Base-by-base conservation (phyloP, 92 coral and sea anemone genomes). In the Palythoa caribaeorum region DNA sequence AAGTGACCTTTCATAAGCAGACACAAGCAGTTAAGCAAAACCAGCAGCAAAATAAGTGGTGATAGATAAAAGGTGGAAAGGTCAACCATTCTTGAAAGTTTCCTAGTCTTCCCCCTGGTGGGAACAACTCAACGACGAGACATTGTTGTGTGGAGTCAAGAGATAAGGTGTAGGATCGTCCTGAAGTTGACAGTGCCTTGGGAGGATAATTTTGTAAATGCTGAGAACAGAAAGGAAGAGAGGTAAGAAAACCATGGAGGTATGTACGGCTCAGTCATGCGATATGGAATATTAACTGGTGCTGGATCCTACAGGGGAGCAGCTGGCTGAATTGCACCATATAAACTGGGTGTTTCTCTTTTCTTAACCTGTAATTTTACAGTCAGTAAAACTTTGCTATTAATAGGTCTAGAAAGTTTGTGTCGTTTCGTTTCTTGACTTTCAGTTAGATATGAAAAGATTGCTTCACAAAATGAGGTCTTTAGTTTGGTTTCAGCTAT, bases 151-250 rank as follows among this genome's bases (percentile, higher is more conserved):
- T 71, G 78, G 88, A 51, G 80, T 51, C 72, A 76, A 51, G 71
- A 52, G 51, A 65, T 68, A 72, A 72, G 70, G 54, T 50, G 36
- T 38, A 80, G 72, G 48, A 76, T 76, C 38, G 13, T 55, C 71
- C 40, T 60, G 40, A 83, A 86, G 66, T 75, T 76, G 59, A 86
- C 84, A 54, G 83, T 38, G 66, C 89, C 73, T 1, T 76, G 83
- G 83, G 37, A 86, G 73, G 74, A 86, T 73, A 55, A 59, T 71
- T 66, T 57, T 76, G 84, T 13, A 52, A 80, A 86, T 38, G 88
- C 83, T n/a, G 80, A 85, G 83, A 36, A 17, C 73, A 35, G 73
- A 70, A 85, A 85, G 48, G 48, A 44, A 44, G 48, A 44, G 48
- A 44, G 48, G 48, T 44, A 44, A 0, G 6, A 44, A 44, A 73